Base-by-base conservation (phyloP, 1,140 invertebrate species). In the Aphelenchoides avenae region DNA sequence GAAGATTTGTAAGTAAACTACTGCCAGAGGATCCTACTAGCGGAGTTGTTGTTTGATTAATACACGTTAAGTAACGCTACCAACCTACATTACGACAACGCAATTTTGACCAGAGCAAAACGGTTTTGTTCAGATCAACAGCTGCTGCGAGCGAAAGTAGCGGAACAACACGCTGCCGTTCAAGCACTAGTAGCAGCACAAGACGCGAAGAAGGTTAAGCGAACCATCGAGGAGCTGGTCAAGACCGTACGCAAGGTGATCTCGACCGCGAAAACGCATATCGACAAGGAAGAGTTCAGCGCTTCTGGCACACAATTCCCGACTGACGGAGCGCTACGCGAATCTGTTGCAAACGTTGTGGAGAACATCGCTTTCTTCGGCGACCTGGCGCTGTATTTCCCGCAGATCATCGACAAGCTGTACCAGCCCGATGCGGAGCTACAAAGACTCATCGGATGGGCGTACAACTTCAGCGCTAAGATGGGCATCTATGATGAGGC, bases 291-390 rank as follows among this genome's bases (percentile, higher is more conserved):
- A n/a, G n/a, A n/a, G 29, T 52, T 52, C 9, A 4, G 1, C 15
- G 13, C 11, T 22, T 44, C 22, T 20, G 20, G 6, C 13, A 37
- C 9, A 40, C 33, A 42, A 39, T 39, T 20, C 20, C 29, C 29
- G 22, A 18, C 27, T 30, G 29, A 27, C 15, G 22, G 43, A 37
- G n/a, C 22, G 20, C 18, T 22, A 9, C 2, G 13, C 1, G 34
- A 34, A 4, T 1, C 27, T 31, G 27, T 39, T 18, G 11, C 24
- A 30, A 34, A 11, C 40, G 33, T 52, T 24, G n/a, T 52, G 18
- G 50, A 52, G 33, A 52, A 39, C 31, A 40, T 30, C 15, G 33
- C 33, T 6, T 52, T 52, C 22, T 41, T 52, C 30, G 34, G 37
- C 31, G 50, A 22, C 27, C 31, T 52, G 15, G 43, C 50, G 18